Percentiles rank a stretch among this genome's conserved stretches.
These are phyloP conservation scores for Myotis brandtii DNA, from an alignment of 2,113 vertebrate species.

Conservation along the genomic window DNA sequence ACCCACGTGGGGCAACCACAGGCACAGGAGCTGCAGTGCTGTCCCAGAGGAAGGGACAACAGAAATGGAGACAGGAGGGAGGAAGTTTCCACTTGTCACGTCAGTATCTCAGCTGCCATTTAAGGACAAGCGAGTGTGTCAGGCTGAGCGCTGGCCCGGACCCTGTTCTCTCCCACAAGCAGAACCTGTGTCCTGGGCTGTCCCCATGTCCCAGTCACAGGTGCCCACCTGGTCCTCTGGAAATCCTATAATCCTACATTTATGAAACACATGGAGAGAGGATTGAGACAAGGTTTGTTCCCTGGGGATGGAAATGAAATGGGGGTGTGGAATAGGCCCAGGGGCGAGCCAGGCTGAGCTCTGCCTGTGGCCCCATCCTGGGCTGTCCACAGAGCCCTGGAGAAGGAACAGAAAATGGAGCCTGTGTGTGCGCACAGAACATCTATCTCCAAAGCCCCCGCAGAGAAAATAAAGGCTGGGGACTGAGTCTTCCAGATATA, in stretches of 20 bases:
- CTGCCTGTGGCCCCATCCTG: neutral
- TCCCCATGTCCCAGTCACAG: conserved; percentile 58
- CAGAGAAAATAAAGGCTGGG: neutral
- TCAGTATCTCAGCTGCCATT: neutral
- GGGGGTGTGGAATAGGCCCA: neutral
- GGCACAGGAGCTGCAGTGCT: neutral
- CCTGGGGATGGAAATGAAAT: neutral
- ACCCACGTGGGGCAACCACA: neutral
- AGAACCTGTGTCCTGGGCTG: conserved; percentile 41
- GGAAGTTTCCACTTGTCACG: neutral
- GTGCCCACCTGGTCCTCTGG: conserved; percentile 73
- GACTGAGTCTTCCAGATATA: neutral
- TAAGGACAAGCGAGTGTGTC: neutral
- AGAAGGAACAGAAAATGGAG: neutral
- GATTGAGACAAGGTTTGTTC: conserved; percentile 50
- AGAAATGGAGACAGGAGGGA: neutral
- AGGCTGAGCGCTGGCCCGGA: neutral
- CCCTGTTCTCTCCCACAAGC: neutral
- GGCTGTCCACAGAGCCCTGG: neutral
- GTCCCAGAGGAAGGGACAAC: neutral
- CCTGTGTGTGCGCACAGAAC: neutral
- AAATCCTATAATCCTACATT: conserved; percentile 79
- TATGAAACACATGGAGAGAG: conserved; percentile 78
- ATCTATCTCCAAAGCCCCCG: neutral
- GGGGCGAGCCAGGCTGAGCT: neutral